Percentiles rank a stretch among this genome's conserved stretches.
These are phyloP conservation scores for Spongilla lacustris DNA, from an alignment of 37 sponge, comb jelly and placozoan species.

Conservation along the genomic window DNA sequence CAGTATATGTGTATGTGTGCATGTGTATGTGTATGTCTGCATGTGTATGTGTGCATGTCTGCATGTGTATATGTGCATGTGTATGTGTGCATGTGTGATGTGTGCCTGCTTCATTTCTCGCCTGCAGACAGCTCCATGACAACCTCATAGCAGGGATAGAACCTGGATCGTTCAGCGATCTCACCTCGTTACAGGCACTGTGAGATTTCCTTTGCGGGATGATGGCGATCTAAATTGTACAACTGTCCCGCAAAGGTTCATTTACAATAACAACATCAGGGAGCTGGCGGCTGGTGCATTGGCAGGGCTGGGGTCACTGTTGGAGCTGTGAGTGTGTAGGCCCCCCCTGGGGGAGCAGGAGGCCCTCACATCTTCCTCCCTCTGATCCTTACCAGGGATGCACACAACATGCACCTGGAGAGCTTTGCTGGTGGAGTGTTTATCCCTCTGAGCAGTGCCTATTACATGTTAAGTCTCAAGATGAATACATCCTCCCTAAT, in stretches of 20 bases:
- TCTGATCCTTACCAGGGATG: not conserved
- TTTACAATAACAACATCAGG: not conserved
- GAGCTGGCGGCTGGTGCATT: not conserved
- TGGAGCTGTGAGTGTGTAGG: not conserved
- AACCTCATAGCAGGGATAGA: not conserved
- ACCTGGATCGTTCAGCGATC: not conserved
- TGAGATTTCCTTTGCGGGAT: not conserved
- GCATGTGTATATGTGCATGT: not conserved
- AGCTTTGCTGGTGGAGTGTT: not conserved
- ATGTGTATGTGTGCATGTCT: slow-evolving; percentile 15
- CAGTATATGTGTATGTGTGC: not conserved
- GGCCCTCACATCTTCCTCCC: not conserved
- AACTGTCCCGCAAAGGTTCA: not conserved
- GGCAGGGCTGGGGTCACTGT: not conserved
- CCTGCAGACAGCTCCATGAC: not conserved
- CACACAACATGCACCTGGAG: not conserved
- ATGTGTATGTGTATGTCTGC: not conserved
- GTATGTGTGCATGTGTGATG: not conserved
- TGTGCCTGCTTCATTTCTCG: not conserved
- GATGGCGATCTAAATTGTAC: not conserved
- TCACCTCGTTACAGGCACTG: not conserved
- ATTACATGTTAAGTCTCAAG: not conserved
- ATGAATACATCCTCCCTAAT: too few relatives aligned
- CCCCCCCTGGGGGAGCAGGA: not conserved
- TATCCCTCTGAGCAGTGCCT: not conserved